Percentiles rank a stretch among this genome's conserved stretches.
These are phyloP conservation scores for Polypterus senegalus DNA, from an alignment of 2,113 vertebrate species.

Conservation along the genomic window DNA sequence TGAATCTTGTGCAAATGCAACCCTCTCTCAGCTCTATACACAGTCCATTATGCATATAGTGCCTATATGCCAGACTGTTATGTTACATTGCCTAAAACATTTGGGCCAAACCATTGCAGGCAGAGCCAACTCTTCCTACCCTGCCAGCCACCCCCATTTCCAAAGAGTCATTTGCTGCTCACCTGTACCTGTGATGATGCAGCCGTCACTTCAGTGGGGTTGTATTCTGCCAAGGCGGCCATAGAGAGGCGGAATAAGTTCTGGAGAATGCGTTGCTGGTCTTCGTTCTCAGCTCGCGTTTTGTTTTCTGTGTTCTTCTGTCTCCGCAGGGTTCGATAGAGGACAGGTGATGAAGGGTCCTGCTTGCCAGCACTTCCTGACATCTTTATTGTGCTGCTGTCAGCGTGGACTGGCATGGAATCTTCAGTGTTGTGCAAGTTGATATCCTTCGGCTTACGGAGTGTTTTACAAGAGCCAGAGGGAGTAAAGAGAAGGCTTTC, in stretches of 20 bases:
- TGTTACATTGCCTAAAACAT: too few species aligned
- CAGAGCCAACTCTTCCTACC: too few species aligned
- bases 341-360: conserved; percentile 11
- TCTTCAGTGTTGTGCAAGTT: conserved; percentile 10
- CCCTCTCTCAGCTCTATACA: too few species aligned
- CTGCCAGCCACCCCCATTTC: not conserved
- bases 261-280: conserved; percentile 62
- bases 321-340: conserved; percentile 33
- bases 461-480: conserved; percentile 31
- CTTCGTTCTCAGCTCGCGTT: conserved; percentile 34
- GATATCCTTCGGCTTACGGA: conserved; percentile 41
- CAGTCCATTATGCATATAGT: too few species aligned
- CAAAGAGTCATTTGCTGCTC: too few species aligned
- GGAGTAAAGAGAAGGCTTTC: conserved; percentile 37
- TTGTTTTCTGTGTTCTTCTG: conserved; percentile 34
- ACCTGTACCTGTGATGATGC: conserved; percentile 88
- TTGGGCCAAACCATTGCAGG: too few species aligned
- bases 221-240: conserved; percentile 75
- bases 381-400: conserved; percentile 36
- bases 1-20: too few species aligned
- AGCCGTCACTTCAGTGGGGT: conserved; percentile 55
- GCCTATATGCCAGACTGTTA: too few species aligned
- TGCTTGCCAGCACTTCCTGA: conserved; percentile 24
- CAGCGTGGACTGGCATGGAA: conserved; percentile 26
- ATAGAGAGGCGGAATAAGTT: conserved; percentile 82